A percentile compares a stretch with the other conserved stretches of the same genome.
These are phyloP conservation scores for Adelognathus sp. DNA, from an alignment of 2,888 invertebrate genomes.

Conservation along the genomic window DNA sequence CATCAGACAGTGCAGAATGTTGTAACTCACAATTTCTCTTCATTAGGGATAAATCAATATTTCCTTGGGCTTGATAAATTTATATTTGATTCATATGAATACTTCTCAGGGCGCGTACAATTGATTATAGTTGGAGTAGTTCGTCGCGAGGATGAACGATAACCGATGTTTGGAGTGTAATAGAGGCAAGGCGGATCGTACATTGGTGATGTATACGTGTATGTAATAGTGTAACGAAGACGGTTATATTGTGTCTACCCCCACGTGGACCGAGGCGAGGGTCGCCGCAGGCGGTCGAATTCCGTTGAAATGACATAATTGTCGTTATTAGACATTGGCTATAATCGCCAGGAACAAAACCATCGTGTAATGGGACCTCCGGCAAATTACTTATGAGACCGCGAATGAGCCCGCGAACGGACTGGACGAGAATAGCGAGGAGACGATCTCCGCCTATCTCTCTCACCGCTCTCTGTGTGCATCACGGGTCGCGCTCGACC, in stretches of 20 bases:
- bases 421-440: conserved; percentile 23
- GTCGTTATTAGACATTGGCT: conserved; percentile 77
- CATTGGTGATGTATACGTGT: neutral
- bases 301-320: conserved; percentile 77
- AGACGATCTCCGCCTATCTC: conserved; percentile 1
- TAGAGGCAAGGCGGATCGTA: neutral
- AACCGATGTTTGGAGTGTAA: neutral
- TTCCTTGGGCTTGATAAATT: too few species aligned
- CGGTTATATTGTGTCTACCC: conserved; percentile 31
- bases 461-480: conserved; percentile 27
- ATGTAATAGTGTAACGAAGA: conserved; percentile 9
- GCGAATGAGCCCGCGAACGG: conserved; percentile 35
- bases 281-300: conserved; percentile 73
- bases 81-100: too few species aligned
- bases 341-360: conserved; percentile 73
- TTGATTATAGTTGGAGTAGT: too few species aligned
- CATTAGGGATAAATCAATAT: too few species aligned
- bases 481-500: conserved; percentile 30
- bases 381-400: conserved; percentile 75
- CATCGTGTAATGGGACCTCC: conserved; percentile 70
- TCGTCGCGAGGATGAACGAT: neutral
- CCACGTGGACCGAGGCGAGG: conserved; percentile 42
- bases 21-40: too few species aligned
- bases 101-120: too few species aligned
- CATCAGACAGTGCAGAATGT: too few species aligned